A percentile compares a stretch with the other conserved stretches of the same genome.
Evolutionary conservation across 1,140 invertebrate genomes (phyloP).

Genomic region (Drosophila eugracilis): DNA sequence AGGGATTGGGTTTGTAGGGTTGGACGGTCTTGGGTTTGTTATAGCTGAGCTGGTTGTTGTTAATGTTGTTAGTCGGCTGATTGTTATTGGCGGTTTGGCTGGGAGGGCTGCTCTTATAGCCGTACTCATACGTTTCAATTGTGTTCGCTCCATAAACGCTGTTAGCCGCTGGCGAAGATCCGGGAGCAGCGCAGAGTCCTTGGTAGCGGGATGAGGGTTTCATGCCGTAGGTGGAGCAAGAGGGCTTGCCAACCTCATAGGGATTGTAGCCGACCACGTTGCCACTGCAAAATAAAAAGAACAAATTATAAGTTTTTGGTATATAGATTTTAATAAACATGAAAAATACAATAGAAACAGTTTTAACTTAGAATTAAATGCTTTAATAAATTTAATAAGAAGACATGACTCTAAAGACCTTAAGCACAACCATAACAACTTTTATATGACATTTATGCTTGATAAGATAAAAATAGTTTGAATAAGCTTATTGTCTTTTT

Average conservation of each 20-base stretch:
- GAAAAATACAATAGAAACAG: too few species aligned
- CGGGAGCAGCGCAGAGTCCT: conserved; percentile 87
- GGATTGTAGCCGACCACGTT: conserved; percentile 91
- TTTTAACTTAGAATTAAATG: not conserved
- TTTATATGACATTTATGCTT: too few species aligned
- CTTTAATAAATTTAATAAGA: not conserved
- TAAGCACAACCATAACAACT: too few species aligned
- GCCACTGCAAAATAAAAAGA: conserved; percentile 86
- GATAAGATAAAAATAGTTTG: not conserved
- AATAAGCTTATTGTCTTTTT: not conserved
- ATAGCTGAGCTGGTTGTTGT: conserved; percentile 62
- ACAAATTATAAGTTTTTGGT: not conserved
- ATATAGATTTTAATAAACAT: not conserved
- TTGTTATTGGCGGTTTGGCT: conserved; percentile 54
- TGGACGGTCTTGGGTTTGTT: conserved; percentile 51
- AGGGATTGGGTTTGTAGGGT: conserved; percentile 24
- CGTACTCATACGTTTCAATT: conserved; percentile 84
- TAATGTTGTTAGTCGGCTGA: conserved; percentile 74
- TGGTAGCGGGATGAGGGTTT: conserved; percentile 89
- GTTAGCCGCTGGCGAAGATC: conserved; percentile 43
- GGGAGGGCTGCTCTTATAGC: conserved; percentile 55
- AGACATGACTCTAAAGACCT: too few species aligned
- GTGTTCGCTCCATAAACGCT: conserved; percentile 69
- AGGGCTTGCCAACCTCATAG: conserved; percentile 90
- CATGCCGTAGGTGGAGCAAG: conserved; percentile 89